These are phyloP conservation scores for Astreopora myriophthalma DNA, from an alignment of 64 coral and sea anemone genomes.

Conservation along the genomic window DNA sequence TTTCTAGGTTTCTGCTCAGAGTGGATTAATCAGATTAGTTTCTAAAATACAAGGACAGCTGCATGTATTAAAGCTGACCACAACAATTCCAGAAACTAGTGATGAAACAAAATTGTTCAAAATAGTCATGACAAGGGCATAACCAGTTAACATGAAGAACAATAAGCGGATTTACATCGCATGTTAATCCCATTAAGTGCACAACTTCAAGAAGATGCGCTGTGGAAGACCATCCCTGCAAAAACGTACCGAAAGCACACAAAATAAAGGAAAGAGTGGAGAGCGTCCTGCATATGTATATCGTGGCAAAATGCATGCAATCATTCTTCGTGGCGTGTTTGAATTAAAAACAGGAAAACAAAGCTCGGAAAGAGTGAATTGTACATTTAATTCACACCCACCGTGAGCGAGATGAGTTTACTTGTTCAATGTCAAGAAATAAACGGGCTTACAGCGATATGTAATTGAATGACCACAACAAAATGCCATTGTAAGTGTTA, in stretches of 20 bases:
- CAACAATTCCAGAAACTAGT: background rate
- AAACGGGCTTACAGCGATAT: background rate
- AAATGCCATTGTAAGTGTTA: background rate
- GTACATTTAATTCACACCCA: background rate
- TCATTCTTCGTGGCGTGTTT: background rate
- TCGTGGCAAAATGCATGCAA: background rate
- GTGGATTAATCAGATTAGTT: background rate
- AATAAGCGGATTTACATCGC: background rate
- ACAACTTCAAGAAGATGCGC: background rate
- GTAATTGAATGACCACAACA: background rate
- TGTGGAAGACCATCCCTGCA: background rate
- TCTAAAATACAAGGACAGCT: too few relatives aligned
- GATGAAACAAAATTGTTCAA: background rate
- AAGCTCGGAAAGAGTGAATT: background rate
- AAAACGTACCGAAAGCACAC: too few relatives aligned
- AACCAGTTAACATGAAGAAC: background rate
- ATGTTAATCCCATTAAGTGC: background rate
- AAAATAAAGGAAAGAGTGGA: too few relatives aligned
- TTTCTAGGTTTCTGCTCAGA: background rate
- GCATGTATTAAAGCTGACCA: background rate
- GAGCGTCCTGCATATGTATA: background rate
- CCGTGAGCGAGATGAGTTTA: background rate
- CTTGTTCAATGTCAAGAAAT: background rate
- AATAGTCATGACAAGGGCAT: background rate
- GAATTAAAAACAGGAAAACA: too few relatives aligned